Conservation (phyloP, 2,797 vertebrate species). For the Protosalanx chinensis region DNA sequence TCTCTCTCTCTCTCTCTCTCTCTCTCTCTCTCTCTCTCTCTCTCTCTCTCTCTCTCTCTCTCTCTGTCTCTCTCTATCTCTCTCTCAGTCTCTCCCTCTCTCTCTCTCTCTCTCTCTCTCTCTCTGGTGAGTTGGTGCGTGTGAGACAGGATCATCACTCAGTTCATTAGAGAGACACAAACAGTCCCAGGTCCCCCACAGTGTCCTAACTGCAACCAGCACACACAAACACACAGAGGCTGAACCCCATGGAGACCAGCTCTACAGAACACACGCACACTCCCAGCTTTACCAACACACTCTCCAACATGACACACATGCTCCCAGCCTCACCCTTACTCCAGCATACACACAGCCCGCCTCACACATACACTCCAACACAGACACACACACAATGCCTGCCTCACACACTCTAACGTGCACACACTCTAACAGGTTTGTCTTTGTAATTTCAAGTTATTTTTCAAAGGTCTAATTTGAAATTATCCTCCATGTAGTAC, state of each 20-base stretch:
- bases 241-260: not conserved
- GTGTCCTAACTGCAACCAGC: conserved; percentile 41
- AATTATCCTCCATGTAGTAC: not conserved
- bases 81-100: conserved; percentile 1
- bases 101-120: conserved; percentile 8
- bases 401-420: not conserved
- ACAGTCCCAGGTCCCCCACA: conserved; percentile 52
- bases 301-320: not conserved
- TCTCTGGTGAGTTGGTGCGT: conserved; percentile 33
- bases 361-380: not conserved
- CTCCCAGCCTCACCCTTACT: not conserved
- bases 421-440: not conserved
- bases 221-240: conserved; percentile 35
- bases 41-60: conserved; percentile 10
- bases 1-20: conserved; percentile 6
- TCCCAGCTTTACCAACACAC: too few species aligned
- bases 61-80: conserved; percentile 9
- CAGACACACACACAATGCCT: not conserved
- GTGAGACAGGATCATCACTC: conserved; percentile 49
- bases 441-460: not conserved
- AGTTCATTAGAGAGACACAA: conserved; percentile 63
- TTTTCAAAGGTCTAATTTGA: not conserved
- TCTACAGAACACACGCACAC: not conserved
- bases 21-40: conserved; percentile 11
- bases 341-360: not conserved